These are phyloP conservation scores for Drosophila tripunctata DNA, from an alignment of 2,888 invertebrate species.

Conservation along the genomic window DNA sequence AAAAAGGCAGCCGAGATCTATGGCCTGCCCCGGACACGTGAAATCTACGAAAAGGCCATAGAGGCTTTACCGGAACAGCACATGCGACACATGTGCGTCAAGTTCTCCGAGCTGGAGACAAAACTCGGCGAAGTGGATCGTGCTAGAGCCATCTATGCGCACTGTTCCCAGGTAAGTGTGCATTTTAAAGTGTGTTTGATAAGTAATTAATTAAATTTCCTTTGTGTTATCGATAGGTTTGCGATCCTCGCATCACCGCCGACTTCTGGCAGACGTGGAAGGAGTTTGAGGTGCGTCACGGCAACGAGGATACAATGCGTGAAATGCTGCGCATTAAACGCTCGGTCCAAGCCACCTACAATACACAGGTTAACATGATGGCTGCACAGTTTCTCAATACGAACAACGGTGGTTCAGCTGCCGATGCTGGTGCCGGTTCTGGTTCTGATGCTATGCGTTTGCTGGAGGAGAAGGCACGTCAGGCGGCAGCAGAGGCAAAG, in stretches of 20 bases:
- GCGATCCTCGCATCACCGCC: slow-evolving; percentile 97
- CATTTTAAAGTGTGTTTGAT: background rate
- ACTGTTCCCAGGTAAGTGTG: slow-evolving; percentile 97
- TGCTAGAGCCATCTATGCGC: slow-evolving; percentile 97
- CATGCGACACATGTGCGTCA: slow-evolving; percentile 96
- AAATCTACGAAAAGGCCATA: slow-evolving; percentile 99
- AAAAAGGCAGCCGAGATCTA: slow-evolving; percentile 99
- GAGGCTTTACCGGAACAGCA: slow-evolving; percentile 95
- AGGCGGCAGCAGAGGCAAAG: slow-evolving; percentile 79
- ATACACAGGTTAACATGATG: slow-evolving; percentile 99
- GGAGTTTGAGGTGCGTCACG: slow-evolving; percentile 99
- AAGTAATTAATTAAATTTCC: fast-evolving
- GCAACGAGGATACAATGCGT: slow-evolving; percentile 99
- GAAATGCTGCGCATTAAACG: slow-evolving; percentile 99
- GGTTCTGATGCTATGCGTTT: slow-evolving; percentile 92
- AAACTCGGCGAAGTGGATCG: slow-evolving; percentile 99
- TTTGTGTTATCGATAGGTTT: slow-evolving; percentile 83
- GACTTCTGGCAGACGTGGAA: slow-evolving; percentile 99
- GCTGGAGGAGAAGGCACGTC: slow-evolving; percentile 92
- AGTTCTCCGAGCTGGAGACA: slow-evolving; percentile 99
- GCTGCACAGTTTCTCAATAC: slow-evolving; percentile 97
- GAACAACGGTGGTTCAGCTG: slow-evolving; percentile 85
- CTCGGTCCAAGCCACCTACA: slow-evolving; percentile 98
- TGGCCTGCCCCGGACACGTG: slow-evolving; percentile 97
- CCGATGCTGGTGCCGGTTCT: slow-evolving; percentile 90